Evolutionary conservation across 1,140 invertebrate species (phyloP).

Genomic region (Gerris buenoi): DNA sequence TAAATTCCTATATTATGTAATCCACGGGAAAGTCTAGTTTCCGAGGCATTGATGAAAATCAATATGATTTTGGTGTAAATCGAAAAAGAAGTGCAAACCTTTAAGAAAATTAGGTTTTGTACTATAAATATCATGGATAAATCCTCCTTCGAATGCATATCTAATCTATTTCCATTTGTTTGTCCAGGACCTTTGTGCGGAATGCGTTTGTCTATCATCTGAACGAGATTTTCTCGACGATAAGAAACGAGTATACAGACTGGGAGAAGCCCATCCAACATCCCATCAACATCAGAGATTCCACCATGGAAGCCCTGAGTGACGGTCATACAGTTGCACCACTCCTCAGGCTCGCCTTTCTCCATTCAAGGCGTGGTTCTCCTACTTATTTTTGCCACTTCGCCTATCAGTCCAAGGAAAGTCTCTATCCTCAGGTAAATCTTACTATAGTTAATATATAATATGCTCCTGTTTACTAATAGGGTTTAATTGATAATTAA

Average conservation of each 20-base stretch:
- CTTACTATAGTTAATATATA: too few relatives aligned
- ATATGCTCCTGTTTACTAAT: too few relatives aligned
- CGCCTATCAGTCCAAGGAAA: conserved; percentile 58
- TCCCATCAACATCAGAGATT: conserved; percentile 67
- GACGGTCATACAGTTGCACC: conserved; percentile 67
- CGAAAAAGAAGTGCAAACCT: too few relatives aligned
- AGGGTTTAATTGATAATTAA: too few relatives aligned
- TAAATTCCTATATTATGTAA: too few relatives aligned
- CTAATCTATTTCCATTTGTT: conserved; percentile 16
- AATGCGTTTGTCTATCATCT: conserved; percentile 77
- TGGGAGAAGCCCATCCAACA: conserved; percentile 75
- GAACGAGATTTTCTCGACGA: conserved; percentile 80
- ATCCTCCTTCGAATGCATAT: not conserved
- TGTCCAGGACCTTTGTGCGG: conserved; percentile 62
- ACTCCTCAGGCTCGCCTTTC: conserved; percentile 47
- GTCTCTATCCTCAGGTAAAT: conserved; percentile 50
- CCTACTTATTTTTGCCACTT: conserved; percentile 66
- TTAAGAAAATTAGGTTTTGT: too few relatives aligned
- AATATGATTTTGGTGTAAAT: too few relatives aligned
- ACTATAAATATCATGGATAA: too few relatives aligned
- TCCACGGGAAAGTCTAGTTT: too few relatives aligned
- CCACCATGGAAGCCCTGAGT: conserved; percentile 70
- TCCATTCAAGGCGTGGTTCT: conserved; percentile 50
- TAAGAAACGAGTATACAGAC: conserved; percentile 84
- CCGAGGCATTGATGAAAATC: too few relatives aligned